Percentiles rank a stretch among this genome's conserved stretches.
phyloP scores from a whole-genome alignment of 2,113 vertebrate species.

The Mustelus asterias region DNA sequence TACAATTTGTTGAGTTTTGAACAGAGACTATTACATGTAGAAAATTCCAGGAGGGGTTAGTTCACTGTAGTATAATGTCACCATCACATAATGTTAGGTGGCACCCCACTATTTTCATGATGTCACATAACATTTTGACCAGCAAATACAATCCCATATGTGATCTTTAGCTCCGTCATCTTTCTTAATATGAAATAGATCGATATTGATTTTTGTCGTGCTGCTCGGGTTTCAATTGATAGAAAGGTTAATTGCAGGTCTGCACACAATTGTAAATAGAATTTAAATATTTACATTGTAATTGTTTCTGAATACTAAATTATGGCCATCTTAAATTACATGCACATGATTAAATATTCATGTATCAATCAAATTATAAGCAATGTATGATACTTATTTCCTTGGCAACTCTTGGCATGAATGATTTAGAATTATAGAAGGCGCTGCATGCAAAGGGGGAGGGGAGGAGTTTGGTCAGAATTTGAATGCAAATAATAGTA shows the following conservation, averaged over 20 bases:
- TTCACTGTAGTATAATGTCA: background rate
- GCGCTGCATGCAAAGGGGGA: background rate
- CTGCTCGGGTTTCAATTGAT: slow-evolving; percentile 1
- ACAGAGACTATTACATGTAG: background rate
- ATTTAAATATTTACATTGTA: slow-evolving; percentile 28
- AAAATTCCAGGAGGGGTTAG: background rate
- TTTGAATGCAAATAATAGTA: background rate
- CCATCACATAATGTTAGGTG: background rate
- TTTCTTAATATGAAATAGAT: background rate
- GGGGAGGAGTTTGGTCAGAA: background rate
- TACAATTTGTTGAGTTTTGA: background rate
- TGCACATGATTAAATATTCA: background rate
- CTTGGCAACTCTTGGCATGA: background rate
- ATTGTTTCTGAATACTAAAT: slow-evolving; percentile 16
- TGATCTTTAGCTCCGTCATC: background rate
- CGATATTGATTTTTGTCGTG: background rate
- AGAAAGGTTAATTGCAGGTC: background rate
- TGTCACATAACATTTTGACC: background rate
- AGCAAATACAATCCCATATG: background rate
- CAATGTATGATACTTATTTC: slow-evolving; percentile 11
- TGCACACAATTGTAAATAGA: background rate
- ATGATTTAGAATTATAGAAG: background rate
- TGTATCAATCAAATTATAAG: background rate
- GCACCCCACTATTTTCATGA: background rate
- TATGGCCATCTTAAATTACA: slow-evolving; percentile 27